These are phyloP conservation scores for Dinoponera quadriceps DNA, from an alignment of 1,140 invertebrate genomes.

Conservation along the genomic window DNA sequence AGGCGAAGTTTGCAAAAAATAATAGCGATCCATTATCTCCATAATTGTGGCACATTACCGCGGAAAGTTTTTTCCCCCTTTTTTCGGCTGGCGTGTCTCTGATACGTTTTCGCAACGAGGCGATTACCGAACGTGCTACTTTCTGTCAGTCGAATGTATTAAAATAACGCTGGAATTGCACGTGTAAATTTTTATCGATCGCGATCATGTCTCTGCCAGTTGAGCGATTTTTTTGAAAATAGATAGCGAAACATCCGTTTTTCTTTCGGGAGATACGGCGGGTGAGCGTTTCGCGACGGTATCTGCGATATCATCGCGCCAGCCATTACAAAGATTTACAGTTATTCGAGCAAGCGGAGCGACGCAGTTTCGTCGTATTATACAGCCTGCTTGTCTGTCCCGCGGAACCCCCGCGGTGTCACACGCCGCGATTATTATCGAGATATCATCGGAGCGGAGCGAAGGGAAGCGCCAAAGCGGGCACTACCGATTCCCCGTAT, in stretches of 20 bases:
- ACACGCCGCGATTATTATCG: conserved; percentile 39
- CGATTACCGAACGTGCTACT: not conserved
- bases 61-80: not conserved
- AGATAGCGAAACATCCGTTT: conserved; percentile 22
- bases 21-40: not conserved
- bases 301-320: conserved; percentile 38
- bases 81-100: too few relatives aligned
- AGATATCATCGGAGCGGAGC: conserved; percentile 62
- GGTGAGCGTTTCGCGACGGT: conserved; percentile 2
- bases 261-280: conserved; percentile 20
- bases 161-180: too few relatives aligned
- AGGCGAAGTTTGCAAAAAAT: conserved; percentile 18
- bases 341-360: conserved; percentile 35
- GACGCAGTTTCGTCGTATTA: conserved; percentile 20
- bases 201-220: not conserved
- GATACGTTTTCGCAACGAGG: not conserved
- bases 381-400: conserved; percentile 17
- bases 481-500: conserved; percentile 40
- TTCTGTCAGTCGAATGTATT: not conserved
- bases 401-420: conserved; percentile 61
- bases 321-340: conserved; percentile 43
- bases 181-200: not conserved
- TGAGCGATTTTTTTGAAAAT: not conserved
- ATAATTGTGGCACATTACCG: not conserved
- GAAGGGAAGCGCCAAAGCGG: conserved; percentile 11